Base-by-base conservation (phyloP, 2,888 invertebrate genomes). In the Dicranocentrus wangi region DNA sequence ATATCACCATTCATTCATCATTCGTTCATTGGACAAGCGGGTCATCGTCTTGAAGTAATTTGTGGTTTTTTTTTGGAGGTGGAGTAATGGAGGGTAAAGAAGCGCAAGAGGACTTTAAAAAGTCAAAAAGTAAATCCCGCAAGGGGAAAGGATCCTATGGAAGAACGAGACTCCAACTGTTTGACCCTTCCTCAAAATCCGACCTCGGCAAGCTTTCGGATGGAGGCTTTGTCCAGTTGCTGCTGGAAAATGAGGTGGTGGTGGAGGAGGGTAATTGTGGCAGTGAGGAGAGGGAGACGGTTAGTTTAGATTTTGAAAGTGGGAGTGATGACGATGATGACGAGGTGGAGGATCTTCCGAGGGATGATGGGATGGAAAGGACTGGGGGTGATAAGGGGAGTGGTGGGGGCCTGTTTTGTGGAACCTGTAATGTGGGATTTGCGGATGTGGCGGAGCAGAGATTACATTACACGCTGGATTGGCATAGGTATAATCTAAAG, bases 401-500 rank as follows among this genome's bases (percentile, higher is more conserved):
- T 19, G 8, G 19, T 17, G 39, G 53, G 19, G 79, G 69, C n/a
- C 43, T 83, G 25, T 3, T 17, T 7, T 85, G 85, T 70, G 79
- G 68, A 17, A 85, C 78, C 3, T 85, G 85, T 70, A 73, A 70
- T n/a, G 65, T 82, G 13, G 55, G 43, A 13, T 82, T 85, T 73
- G 10, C 65, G 5, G 75, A 92, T 65, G 88, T 92, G 61, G 89
- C 89, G 0, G 91, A 92, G 78, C 94, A 95, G 88, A 91, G 93
- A 17, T 90, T 92, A 5, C 95, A 95, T 88, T 95, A 93, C 87
- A 94, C 93, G 87, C 89, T 94, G 43, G 95, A 95, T 88, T 95
- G 94, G 95, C 95, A 95, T 88, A 91, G 94, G 1, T 94, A 94
- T 87, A 95, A 95, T 89, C 89, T 95, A 47, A 94, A 94, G 87